These are phyloP conservation scores for Neosilurus mollespiculum DNA, from an alignment of 2,797 vertebrate genomes.

Conservation along the genomic window DNA sequence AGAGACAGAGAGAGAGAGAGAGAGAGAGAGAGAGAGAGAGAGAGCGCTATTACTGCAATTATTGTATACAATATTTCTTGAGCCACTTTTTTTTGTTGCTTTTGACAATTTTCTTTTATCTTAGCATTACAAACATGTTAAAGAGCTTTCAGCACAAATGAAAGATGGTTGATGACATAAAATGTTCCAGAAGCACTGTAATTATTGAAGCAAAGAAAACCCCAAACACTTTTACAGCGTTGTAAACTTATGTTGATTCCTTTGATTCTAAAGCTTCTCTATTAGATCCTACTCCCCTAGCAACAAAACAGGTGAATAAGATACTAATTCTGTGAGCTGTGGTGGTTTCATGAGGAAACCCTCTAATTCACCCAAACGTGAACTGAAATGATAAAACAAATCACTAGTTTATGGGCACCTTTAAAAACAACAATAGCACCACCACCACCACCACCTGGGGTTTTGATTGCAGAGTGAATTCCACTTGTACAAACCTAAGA, in stretches of 20 bases:
- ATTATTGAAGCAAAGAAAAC: neutral
- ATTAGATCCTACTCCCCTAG: neutral
- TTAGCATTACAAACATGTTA: neutral
- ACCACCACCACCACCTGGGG: neutral
- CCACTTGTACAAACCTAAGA: neutral
- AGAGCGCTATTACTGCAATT: too few relatives aligned
- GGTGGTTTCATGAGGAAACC: too few relatives aligned
- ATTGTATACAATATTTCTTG: neutral
- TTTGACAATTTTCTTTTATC: neutral
- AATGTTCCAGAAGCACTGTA: neutral
- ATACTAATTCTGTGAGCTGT: too few relatives aligned
- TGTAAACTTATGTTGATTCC: neutral
- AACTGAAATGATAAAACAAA: too few relatives aligned
- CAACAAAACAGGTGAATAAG: neutral
- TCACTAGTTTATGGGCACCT: too few relatives aligned
- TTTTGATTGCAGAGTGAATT: neutral
- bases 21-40: too few relatives aligned
- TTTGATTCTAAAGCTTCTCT: neutral
- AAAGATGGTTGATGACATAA: neutral
- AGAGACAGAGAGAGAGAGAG: too few relatives aligned
- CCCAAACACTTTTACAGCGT: neutral
- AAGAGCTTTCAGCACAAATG: neutral
- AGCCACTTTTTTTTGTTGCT: neutral
- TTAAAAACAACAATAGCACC: too few relatives aligned
- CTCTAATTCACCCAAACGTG: too few relatives aligned